Evolutionary conservation across 2,113 vertebrate genomes (phyloP).

Genomic region (Stigmatopora nigra): DNA sequence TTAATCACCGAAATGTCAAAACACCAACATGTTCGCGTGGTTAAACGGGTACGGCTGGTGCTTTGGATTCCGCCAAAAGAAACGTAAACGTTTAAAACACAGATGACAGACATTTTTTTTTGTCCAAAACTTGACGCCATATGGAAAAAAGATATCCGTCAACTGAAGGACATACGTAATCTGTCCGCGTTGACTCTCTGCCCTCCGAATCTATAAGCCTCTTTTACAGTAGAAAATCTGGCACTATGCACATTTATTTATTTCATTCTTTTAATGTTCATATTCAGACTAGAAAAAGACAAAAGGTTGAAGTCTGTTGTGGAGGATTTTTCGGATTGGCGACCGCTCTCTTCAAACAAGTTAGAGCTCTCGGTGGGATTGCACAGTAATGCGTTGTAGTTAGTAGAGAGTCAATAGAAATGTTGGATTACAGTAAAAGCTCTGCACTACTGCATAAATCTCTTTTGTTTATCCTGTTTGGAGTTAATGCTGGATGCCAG

Average conservation of each 20-base stretch:
- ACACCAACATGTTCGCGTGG: conserved; percentile 30
- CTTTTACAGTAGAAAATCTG: not conserved
- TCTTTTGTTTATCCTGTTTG: not conserved
- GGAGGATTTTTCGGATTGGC: not conserved
- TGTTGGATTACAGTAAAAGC: not conserved
- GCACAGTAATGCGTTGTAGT: not conserved
- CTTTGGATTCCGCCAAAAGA: conserved; percentile 9
- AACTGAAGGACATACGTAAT: conserved; percentile 26
- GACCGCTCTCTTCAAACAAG: not conserved
- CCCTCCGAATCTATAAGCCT: conserved; percentile 17
- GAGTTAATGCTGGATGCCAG: not conserved
- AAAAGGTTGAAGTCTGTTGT: not conserved
- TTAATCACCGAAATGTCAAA: conserved; percentile 48
- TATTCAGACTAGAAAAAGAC: not conserved
- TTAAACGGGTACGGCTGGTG: conserved; percentile 25
- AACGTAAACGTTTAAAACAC: not conserved
- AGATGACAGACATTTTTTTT: not conserved
- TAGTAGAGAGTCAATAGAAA: not conserved
- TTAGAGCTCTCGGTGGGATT: not conserved
- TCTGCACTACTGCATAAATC: not conserved
- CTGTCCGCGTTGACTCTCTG: conserved; percentile 12
- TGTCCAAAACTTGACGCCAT: conserved; percentile 8
- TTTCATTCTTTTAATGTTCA: not conserved
- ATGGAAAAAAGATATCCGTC: conserved; percentile 22
- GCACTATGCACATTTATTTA: not conserved